These are phyloP conservation scores for Hypsopygia costalis DNA, from an alignment of 2,888 invertebrate genomes.

Conservation along the genomic window DNA sequence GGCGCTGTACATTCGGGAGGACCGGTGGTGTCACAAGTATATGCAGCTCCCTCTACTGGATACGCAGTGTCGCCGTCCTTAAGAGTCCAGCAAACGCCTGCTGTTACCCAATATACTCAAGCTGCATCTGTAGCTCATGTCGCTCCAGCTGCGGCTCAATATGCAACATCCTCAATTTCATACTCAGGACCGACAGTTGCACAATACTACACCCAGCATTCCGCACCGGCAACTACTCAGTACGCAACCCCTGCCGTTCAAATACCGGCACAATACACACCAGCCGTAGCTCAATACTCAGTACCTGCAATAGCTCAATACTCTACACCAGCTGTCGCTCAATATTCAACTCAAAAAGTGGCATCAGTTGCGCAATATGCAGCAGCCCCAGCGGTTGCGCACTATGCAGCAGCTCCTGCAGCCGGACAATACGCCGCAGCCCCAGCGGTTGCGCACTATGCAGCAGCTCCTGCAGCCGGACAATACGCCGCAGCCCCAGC, in stretches of 20 bases:
- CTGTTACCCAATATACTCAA: conserved; percentile 25
- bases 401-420: conserved; percentile 16
- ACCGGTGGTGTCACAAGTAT: conserved; percentile 73
- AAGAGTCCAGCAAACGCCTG: conserved; percentile 40
- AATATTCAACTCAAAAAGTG: conserved; percentile 39
- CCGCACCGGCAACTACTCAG: conserved; percentile 36
- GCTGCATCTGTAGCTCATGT: conserved; percentile 15
- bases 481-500: conserved; percentile 21
- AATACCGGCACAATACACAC: conserved; percentile 46
- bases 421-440: conserved; percentile 21
- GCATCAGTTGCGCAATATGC: conserved; percentile 19
- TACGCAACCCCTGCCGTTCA: conserved; percentile 46
- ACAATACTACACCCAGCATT: conserved; percentile 35
- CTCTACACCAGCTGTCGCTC: conserved; percentile 28
- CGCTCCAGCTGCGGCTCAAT: conserved; percentile 37
- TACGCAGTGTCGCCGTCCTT: conserved; percentile 60
- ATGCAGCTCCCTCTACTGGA: conserved; percentile 52
- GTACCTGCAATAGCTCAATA: conserved; percentile 22
- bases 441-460: conserved; percentile 15
- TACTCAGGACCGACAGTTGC: conserved; percentile 29
- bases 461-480: conserved; percentile 20
- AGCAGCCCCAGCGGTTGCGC: conserved; percentile 23
- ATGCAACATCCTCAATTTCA: conserved; percentile 26
- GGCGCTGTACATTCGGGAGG: conserved; percentile 49
- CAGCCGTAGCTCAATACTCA: conserved; percentile 27